Evolutionary conservation across 2,888 invertebrate genomes (phyloP).

Genomic region (Ectemnius cavifrons): DNA sequence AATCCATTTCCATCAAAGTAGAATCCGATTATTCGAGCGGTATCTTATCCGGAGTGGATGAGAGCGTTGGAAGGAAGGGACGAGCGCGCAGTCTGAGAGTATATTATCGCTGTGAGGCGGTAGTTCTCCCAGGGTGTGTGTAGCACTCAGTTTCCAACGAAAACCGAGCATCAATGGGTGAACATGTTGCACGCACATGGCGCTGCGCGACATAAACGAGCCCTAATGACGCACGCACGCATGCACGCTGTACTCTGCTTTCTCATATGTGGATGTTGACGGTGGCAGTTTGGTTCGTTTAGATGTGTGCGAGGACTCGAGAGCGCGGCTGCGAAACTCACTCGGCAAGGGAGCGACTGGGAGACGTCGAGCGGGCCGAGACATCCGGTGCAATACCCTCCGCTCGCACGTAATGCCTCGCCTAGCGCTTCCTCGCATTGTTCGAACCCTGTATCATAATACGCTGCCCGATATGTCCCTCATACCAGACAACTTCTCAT

Average conservation of each 20-base stretch:
- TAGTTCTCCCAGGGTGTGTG: too few relatives aligned
- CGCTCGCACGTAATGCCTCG: constrained; percentile 20
- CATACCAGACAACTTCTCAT: too few relatives aligned
- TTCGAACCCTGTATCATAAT: background rate
- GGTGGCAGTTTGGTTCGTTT: background rate
- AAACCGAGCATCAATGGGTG: background rate
- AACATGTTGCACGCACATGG: constrained; percentile 7
- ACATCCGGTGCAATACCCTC: constrained; percentile 76
- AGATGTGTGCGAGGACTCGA: background rate
- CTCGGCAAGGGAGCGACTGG: constrained; percentile 10
- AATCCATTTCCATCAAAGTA: too few relatives aligned
- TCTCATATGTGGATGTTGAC: too few relatives aligned
- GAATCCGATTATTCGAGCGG: too few relatives aligned
- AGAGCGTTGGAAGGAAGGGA: too few relatives aligned
- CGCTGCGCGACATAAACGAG: constrained; percentile 2
- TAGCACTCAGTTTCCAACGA: background rate
- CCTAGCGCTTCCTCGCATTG: background rate
- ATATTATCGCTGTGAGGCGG: too few relatives aligned
- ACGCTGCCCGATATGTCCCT: background rate
- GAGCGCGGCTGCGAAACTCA: constrained; percentile 1
- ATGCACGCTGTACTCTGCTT: background rate
- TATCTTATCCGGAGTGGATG: too few relatives aligned
- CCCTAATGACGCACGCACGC: constrained; percentile 6
- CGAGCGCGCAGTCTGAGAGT: too few relatives aligned
- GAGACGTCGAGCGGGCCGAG: constrained; percentile 66